Evolutionary conservation across 2,113 vertebrate species (phyloP), one percentile per base, ranked within the genome.

Genomic region (Pithys albifrons): DNA sequence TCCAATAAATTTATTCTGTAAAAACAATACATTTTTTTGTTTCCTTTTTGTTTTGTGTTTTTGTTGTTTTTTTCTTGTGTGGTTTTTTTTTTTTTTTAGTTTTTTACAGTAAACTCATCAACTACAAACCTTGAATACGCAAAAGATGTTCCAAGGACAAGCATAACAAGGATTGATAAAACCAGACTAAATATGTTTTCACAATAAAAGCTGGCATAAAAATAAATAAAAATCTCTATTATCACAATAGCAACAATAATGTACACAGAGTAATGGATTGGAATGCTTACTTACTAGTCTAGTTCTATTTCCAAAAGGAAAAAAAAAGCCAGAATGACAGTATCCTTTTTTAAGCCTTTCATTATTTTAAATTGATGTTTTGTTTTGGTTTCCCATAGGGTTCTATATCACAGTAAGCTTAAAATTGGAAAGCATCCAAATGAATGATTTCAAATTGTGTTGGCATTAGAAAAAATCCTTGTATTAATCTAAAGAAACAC

Each of bases 1-100:
- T 99, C 98, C 98, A 98, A 98, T 98, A 97, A 98, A 98, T 99
- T 99, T 99, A 99, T 99, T 99, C 98, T 98, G 98, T 98, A 99
- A 99, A 99, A 99, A 99, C 99, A 99, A 98, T 98, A 98, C 98
- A 97, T 97, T 98, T 98, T 99, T 98, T 97, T 98, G 97, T 97
- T 96, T 97, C 39, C 85, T 85, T 97, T 97, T 98, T 97, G 64
- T 83, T 89, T 82, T 69, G 64, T 89, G 57, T 81, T 89, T 94
- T 91, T 94, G 67, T 93, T 66, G 64, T 93, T 81, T 62, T 87
- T 96, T 85, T 61, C 74, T 95, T 46, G 67, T 70, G 62, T 95
- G 97, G n/a, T n/a, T n/a, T 97, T 57, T 64, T 78, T 73, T 94
- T 97, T 98, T 71, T 74, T 94, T 97, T 54, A 96, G 93, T 97